Evolutionary conservation across 2,888 invertebrate species (phyloP), one percentile per base, ranked within the genome.

Genomic region (Orgyia antiqua): DNA sequence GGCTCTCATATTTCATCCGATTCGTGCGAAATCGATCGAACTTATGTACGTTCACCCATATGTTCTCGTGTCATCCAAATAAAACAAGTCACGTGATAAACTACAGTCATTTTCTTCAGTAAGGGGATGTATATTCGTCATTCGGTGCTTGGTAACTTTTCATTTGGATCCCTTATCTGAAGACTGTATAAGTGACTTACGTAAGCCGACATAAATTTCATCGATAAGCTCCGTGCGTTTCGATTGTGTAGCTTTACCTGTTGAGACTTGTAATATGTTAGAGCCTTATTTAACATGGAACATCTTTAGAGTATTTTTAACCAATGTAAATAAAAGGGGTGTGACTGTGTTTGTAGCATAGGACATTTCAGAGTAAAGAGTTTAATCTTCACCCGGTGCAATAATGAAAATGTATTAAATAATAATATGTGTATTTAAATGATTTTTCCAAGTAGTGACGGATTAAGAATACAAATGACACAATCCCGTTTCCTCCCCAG

Each of bases 21-120:
- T 42, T 28, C 37, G 31, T 42, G 43, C 51, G 47, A 51, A 42
- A 37, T 33, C 38, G 36, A 34, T 46, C 57, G 50, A 59, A 52
- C 39, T 3, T 18, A 25, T 12, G 8, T 25, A 41, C 34, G 42
- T 36, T 48, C 33, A 42, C 58, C 58, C 49, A 66, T 63, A 48
- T 53, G 44, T 63, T 58, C 51, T 45, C 42, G 45, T 50, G 58
- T 57, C 55, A 50, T 51, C 40, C 61, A 58, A 64, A 65, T 70
- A 67, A 68, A 68, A 63, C 68, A 61, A 61, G 40, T 43, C 39
- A 44, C 24, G 62, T 70, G 73, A 74, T 66, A 60, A 54, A 74
- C 52, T 59, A 59, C 44, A 51, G 52, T 58, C 61, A 67, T 72
- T 71, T 66, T 58, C 50, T 52, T 40, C 41, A 45, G 56, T 61